Evolutionary conservation across 1,140 invertebrate genomes (phyloP), one percentile per base, ranked within the genome.

Genomic region (Leptonema lineaticorne): DNA sequence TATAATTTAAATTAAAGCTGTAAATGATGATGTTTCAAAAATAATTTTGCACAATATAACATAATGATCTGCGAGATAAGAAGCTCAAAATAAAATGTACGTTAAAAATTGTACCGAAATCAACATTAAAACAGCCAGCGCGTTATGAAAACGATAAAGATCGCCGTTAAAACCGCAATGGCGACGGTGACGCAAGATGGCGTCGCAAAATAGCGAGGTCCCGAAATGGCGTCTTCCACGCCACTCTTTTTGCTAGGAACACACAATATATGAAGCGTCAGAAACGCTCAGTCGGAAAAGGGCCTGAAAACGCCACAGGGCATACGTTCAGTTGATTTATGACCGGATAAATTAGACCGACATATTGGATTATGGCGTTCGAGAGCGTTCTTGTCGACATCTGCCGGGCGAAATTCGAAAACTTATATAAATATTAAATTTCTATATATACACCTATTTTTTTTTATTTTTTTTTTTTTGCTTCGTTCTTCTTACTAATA

Each of bases 351-450:
- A 67, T 67, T 67, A 67, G 65, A 59, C 65, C 30, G 65, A 59
- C 65, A 67, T 67, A 67, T 67, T 67, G 65, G 65, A 67, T 67
- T 67, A 67, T 67, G 65, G 53, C 53, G 46, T 48, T 27, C 4
- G 18, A 41, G 63, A 14, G 11, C 65, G 65, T 14, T 33, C 30
- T 46, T 37, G 65, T 53, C 56, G 41, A 28, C 64, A 57, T 58
- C 30, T 60, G 48, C 28, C 65, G 56, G 18, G 18, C 24, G 16
- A 46, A 7, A 9, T 27, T 29, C 48, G 24, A 64, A 48, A 64
- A 33, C 8, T 45, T 45, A 18, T 20, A 30, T 37, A 30, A 22
- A 28, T 66, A 33, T 26, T 62, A 62, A 8, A 14, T 41, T 41
- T 22, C n/a, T 20, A 48, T 2, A 48, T 20, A n/a, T n/a, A n/a